Percentiles rank a stretch among this genome's conserved stretches.
phyloP scores from a whole-genome alignment of 2,113 vertebrate genomes.

The Heloderma charlesbogerti region DNA sequence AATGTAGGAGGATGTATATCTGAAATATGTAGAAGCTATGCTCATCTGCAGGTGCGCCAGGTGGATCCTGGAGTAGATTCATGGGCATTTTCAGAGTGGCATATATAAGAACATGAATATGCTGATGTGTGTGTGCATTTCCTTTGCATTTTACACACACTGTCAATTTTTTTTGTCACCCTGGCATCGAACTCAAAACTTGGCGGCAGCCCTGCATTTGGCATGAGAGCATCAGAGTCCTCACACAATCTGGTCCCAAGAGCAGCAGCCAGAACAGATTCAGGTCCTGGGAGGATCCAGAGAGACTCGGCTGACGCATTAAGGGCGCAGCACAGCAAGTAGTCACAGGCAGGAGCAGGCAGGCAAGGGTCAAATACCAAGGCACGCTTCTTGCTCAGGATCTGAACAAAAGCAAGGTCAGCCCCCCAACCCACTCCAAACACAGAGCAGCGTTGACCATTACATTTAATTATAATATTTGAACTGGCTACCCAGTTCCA shows the following conservation, averaged over 20 bases:
- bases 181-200: background rate
- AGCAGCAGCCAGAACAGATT: background rate
- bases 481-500: background rate
- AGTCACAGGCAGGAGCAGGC: background rate
- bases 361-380: constrained; percentile 1
- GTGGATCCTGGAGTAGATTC: background rate
- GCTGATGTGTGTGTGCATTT: background rate
- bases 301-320: background rate
- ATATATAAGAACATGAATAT: background rate
- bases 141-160: background rate
- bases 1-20: background rate
- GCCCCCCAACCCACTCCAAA: no score
- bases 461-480: background rate
- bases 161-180: background rate
- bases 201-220: background rate
- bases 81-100: background rate
- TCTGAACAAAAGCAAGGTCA: background rate
- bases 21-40: background rate
- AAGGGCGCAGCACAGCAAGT: background rate
- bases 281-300: background rate
- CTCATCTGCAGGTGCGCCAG: background rate
- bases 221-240: background rate
- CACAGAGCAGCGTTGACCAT: background rate
- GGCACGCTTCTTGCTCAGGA: background rate
- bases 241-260: background rate